phyloP scores from a whole-genome alignment of 2,797 vertebrate genomes.

The Glyptemys insculpta region DNA sequence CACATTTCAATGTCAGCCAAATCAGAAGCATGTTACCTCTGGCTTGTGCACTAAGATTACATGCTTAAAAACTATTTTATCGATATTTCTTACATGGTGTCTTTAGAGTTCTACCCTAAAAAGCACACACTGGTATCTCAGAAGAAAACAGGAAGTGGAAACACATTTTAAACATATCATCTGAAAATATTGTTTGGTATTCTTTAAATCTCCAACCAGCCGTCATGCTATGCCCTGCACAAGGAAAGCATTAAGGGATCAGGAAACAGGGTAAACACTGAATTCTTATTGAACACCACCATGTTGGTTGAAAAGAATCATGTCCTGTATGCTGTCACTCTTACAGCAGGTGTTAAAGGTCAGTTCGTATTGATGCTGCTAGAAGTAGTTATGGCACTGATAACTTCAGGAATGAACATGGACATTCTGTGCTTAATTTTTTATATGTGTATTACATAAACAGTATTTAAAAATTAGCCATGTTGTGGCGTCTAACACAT shows the following conservation, averaged over 20 bases:
- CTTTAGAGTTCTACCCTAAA: background rate
- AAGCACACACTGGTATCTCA: background rate
- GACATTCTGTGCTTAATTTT: background rate
- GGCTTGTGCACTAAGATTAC: conserved; percentile 17
- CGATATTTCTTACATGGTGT: background rate
- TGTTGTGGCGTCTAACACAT: background rate
- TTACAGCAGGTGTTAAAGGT: conserved; percentile 65
- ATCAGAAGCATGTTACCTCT: conserved; percentile 4
- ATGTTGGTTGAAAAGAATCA: conserved; percentile 18
- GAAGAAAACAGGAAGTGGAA: conserved; percentile 58
- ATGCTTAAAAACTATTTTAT: conserved; percentile 21
- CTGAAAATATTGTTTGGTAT: conserved; percentile 36
- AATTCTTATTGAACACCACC: conserved; percentile 45
- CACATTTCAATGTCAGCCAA: conserved; percentile 18
- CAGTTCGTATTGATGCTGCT: background rate
- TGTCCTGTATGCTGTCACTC: conserved; percentile 39
- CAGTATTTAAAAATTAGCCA: background rate
- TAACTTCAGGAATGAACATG: background rate
- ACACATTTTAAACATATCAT: conserved; percentile 51
- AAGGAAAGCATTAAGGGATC: conserved; percentile 71
- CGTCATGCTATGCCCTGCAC: conserved; percentile 33
- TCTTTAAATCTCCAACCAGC: conserved; percentile 51
- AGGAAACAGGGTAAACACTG: conserved; percentile 23
- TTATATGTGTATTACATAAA: background rate
- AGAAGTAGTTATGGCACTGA: background rate